These are phyloP conservation scores for Xestia c-nigrum DNA, from an alignment of 2,888 invertebrate genomes.

Conservation along the genomic window DNA sequence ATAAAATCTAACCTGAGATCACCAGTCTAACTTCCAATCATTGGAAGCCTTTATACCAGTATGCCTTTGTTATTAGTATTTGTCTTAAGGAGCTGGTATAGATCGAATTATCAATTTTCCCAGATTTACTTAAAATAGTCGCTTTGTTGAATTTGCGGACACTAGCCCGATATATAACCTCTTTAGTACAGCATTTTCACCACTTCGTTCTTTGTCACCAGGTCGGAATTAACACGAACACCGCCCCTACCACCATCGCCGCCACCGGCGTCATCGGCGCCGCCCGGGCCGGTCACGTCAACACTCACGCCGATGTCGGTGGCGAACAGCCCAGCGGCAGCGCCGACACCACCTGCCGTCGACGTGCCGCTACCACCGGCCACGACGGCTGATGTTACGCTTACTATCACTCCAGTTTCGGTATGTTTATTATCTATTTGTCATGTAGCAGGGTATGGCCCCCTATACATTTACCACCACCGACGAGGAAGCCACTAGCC, in stretches of 20 bases:
- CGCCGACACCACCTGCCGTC: constrained; percentile 67
- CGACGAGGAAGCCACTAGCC: not conserved
- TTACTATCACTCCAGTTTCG: constrained; percentile 67
- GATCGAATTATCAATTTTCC: not conserved
- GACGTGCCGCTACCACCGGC: constrained; percentile 58
- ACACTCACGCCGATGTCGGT: constrained; percentile 67
- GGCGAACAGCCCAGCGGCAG: constrained; percentile 69
- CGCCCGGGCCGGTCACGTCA: constrained; percentile 73
- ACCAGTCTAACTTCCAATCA: not conserved
- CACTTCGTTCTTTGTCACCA: constrained; percentile 59
- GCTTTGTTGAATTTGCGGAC: not conserved
- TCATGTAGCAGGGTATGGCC: not conserved
- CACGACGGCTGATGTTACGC: constrained; percentile 60
- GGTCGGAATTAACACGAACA: constrained; percentile 80
- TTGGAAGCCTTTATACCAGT: not conserved
- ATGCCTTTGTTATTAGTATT: not conserved
- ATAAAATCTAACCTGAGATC: not conserved
- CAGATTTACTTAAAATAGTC: not conserved
- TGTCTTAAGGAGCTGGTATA: not conserved
- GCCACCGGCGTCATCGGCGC: constrained; percentile 84
- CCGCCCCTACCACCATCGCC: constrained; percentile 86
- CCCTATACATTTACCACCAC: not conserved
- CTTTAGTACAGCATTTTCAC: not conserved
- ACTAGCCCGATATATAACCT: not conserved
- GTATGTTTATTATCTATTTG: constrained; percentile 55